Conservation (phyloP, 2,113 vertebrate species). For the Acinonyx jubatus region DNA sequence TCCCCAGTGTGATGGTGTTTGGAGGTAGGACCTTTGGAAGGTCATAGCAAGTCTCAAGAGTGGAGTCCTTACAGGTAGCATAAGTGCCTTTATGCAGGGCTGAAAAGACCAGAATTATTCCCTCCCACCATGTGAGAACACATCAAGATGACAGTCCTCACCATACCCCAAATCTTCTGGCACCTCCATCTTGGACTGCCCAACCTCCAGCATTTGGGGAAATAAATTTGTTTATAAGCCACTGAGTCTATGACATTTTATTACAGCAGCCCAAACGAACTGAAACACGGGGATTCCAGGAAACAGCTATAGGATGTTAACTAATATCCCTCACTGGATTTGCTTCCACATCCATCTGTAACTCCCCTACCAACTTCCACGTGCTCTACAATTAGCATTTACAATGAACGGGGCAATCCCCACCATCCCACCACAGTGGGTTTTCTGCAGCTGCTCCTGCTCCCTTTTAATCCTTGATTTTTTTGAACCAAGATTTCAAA, state of each 20-base stretch:
- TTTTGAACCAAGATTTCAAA: background rate
- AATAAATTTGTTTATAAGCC: background rate
- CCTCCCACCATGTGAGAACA: rapidly evolving
- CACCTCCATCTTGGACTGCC: background rate
- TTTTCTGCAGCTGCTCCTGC: background rate
- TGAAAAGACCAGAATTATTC: background rate
- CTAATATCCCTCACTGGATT: background rate
- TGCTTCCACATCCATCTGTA: background rate
- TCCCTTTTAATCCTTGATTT: background rate
- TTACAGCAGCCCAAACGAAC: background rate
- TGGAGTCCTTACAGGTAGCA: background rate
- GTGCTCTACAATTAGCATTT: background rate
- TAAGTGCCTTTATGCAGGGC: background rate
- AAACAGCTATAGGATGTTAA: background rate
- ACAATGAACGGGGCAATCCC: background rate
- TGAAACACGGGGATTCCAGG: background rate
- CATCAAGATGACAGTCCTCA: background rate
- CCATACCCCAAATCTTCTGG: background rate
- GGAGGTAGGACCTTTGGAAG: background rate
- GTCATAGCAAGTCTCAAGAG: background rate
- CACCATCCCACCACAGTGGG: background rate
- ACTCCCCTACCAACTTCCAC: background rate
- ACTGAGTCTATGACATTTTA: too few relatives aligned
- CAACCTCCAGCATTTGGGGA: background rate
- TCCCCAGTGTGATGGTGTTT: background rate